Evolutionary conservation across 1,140 invertebrate species (phyloP).

Genomic region (Drosophila sp.): DNA sequence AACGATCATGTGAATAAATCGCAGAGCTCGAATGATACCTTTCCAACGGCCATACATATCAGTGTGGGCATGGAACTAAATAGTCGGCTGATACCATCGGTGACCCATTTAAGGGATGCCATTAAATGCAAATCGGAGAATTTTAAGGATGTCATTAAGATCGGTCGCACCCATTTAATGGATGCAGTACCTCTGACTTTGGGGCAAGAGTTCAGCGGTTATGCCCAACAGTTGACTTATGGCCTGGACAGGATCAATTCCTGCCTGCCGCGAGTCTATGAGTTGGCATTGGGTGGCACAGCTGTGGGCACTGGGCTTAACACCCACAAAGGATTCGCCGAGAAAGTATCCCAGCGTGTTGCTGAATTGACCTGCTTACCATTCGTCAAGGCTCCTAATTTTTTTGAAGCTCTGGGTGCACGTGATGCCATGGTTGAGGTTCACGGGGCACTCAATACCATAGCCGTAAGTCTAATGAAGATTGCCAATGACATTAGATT

Average conservation of each 20-base stretch:
- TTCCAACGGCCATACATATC: slow-evolving; percentile 99
- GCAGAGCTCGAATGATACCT: slow-evolving; percentile 99
- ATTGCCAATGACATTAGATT: slow-evolving; percentile 98
- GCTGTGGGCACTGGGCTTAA: slow-evolving; percentile 99
- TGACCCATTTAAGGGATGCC: slow-evolving; percentile 89
- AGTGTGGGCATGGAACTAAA: slow-evolving; percentile 96
- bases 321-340: slow-evolving; percentile 91
- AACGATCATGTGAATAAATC: slow-evolving; percentile 99
- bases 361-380: slow-evolving; percentile 91
- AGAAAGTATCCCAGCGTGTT: slow-evolving; percentile 94
- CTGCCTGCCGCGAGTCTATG: slow-evolving; percentile 93
- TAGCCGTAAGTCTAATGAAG: slow-evolving; percentile 99
- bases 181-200: slow-evolving; percentile 98
- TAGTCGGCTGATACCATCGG: slow-evolving; percentile 90
- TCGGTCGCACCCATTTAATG: slow-evolving; percentile 93
- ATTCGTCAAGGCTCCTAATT: slow-evolving; percentile 97
- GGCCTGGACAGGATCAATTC: slow-evolving; percentile 93
- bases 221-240: slow-evolving; percentile 93
- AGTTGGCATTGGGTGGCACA: slow-evolving; percentile 97
- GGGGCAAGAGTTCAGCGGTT: slow-evolving; percentile 99
- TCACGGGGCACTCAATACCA: slow-evolving; percentile 95
- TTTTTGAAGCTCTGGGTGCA: slow-evolving; percentile 97
- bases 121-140: slow-evolving; percentile 91
- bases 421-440: slow-evolving; percentile 98
- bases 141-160: slow-evolving; percentile 97